Base-by-base conservation (phyloP, 37 sponge, comb jelly and placozoan species). In the Chondrosia reniformis region DNA sequence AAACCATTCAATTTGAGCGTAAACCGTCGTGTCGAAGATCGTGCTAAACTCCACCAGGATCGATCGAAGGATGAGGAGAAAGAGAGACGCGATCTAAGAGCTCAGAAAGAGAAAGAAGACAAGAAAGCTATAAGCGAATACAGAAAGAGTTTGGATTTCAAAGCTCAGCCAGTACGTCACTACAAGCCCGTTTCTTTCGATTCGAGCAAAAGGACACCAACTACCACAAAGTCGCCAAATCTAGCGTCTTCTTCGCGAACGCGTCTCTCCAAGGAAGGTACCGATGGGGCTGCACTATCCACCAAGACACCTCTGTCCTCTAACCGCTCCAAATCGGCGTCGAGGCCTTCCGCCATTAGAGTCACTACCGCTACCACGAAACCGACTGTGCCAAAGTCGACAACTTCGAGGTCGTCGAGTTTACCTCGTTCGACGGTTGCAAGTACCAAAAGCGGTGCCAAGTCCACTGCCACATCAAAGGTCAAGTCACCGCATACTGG, bases 61-160 rank as follows among this genome's bases (percentile, higher is more conserved):
- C 40, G 41, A 4, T 41, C 39, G 0, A 25, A 21, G 22, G 72
- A 69, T 22, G n/a, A 44, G 43, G 72, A 69, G 43, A 69, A 40
- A 34, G 44, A 44, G 21, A 44, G 42, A 19, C 38, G 42, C n/a
- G 72, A 69, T 22, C 43, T 69, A 17, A 39, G 22, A 25, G 72
- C 72, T 8, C 41, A 69, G 12, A 38, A 39, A 3, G 72, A 69
- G 72, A 34, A 34, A 39, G 72, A 69, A 6, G 72, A 69, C 44
- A 69, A 69, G 72, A 69, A 25, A 34, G 41, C 38, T 25, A 39
- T 38, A 21, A 36, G 41, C n/a, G 72, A 69, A 25, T 34, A 69
- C 72, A 69, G 72, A 69, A 69, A 69, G 72, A 39, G 21, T 2
- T 25, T 69, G 36, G 72, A 69, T 13, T 69, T 69, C 22, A 69